Conservation (phyloP, 2,113 vertebrate species). For the Thunnus maccoyii region DNA sequence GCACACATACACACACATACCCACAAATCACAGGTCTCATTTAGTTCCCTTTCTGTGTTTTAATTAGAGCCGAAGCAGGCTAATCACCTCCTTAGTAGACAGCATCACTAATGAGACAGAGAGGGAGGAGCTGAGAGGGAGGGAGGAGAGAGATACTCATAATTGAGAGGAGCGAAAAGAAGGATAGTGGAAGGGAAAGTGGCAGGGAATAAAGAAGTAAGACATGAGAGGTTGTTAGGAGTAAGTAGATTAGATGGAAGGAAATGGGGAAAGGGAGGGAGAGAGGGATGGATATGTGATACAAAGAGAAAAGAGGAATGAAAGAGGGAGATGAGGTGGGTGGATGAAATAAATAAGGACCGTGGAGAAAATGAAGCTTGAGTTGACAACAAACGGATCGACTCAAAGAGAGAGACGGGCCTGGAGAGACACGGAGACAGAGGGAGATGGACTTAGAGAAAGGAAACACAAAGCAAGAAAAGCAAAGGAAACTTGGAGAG, state of each 20-base stretch:
- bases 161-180: conserved; percentile 66
- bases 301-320: conserved; percentile 1
- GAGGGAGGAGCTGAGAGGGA: conserved; percentile 72
- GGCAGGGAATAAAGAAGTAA: conserved; percentile 54
- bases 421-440: conserved; percentile 15
- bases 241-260: conserved; percentile 66
- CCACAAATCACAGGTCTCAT: conserved; percentile 81
- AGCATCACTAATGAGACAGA: conserved; percentile 79
- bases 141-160: conserved; percentile 52
- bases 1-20: conserved; percentile 29
- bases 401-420: conserved; percentile 41
- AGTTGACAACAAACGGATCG: conserved; percentile 62
- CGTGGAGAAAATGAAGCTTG: conserved; percentile 54
- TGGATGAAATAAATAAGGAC: conserved; percentile 64
- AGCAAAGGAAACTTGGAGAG: conserved; percentile 48
- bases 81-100: conserved; percentile 84
- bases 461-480: conserved; percentile 43
- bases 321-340: conserved; percentile 27
- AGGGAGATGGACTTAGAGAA: conserved; percentile 46
- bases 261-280: conserved; percentile 10
- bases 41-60: conserved; percentile 79
- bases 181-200: conserved; percentile 51
- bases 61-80: conserved; percentile 79
- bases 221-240: conserved; percentile 66
- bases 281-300: neutral